Conservation (phyloP, 2,797 vertebrate species). For the Sphenodon punctatus region DNA sequence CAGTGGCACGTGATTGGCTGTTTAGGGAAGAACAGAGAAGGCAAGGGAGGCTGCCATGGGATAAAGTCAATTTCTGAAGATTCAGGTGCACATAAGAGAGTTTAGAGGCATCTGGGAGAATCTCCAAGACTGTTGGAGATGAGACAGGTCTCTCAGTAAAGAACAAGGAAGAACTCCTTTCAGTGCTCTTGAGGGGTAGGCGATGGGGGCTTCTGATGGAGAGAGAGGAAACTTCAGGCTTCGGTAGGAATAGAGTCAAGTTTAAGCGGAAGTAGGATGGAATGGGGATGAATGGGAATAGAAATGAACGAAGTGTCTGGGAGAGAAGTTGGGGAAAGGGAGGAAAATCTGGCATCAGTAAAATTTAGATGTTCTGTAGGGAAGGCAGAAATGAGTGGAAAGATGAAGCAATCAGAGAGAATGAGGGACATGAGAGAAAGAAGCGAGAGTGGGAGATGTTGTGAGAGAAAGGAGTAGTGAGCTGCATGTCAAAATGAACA, state of each 20-base stretch:
- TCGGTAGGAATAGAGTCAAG: background rate
- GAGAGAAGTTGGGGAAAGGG: background rate
- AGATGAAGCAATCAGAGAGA: too few relatives aligned
- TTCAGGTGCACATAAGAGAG: background rate
- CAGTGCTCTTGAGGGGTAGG: background rate
- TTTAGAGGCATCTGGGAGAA: background rate
- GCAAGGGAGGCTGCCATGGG: background rate
- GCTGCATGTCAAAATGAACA: background rate
- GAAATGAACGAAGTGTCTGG: background rate
- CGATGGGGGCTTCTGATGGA: background rate
- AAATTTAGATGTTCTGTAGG: too few relatives aligned
- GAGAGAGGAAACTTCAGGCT: background rate
- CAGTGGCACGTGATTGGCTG: background rate
- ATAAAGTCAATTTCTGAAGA: background rate
- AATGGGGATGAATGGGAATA: background rate
- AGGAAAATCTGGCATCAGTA: too few relatives aligned
- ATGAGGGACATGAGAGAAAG: background rate
- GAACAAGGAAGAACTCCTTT: background rate
- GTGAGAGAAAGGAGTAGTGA: background rate
- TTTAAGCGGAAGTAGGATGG: background rate
- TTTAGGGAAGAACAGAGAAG: background rate
- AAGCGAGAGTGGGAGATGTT: background rate
- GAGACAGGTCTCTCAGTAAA: background rate
- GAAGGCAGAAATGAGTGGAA: too few relatives aligned
- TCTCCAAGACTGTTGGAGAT: background rate